phyloP scores from a whole-genome alignment of 2,888 invertebrate genomes.

The Platypus cylindrus region DNA sequence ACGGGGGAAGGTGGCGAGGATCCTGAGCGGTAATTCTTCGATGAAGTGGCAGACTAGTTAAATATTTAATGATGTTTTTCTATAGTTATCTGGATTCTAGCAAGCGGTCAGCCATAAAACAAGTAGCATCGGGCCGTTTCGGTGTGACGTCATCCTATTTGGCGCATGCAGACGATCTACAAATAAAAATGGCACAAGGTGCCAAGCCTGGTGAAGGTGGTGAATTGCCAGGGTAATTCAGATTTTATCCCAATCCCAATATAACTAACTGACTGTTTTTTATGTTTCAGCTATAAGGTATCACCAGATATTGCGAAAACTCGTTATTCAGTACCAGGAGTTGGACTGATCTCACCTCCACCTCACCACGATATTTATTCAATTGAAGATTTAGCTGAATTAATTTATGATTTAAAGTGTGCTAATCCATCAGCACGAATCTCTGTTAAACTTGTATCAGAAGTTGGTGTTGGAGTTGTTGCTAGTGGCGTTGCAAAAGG shows the following conservation, averaged over 20 bases:
- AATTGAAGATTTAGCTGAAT: conserved; percentile 95
- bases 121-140: conserved; percentile 96
- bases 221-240: conserved; percentile 64
- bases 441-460: conserved; percentile 95
- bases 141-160: conserved; percentile 96
- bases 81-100: conserved; percentile 42
- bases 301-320: conserved; percentile 90
- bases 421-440: conserved; percentile 92
- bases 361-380: conserved; percentile 99
- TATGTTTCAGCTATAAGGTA: conserved; percentile 52
- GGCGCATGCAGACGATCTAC: conserved; percentile 94
- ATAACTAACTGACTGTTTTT: too few species aligned
- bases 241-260: not conserved
- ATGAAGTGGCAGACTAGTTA: too few species aligned
- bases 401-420: conserved; percentile 96
- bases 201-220: conserved; percentile 99
- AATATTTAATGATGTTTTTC: too few species aligned
- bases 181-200: conserved; percentile 99
- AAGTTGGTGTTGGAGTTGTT: conserved; percentile 89
- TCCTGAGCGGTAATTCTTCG: conserved; percentile 42
- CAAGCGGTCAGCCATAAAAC: conserved; percentile 91
- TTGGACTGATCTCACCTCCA: conserved; percentile 95
- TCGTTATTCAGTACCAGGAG: conserved; percentile 91
- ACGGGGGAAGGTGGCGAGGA: conserved; percentile 95
- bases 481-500: conserved; percentile 75